These are phyloP conservation scores for Diprion similis DNA, from an alignment of 1,140 invertebrate genomes.

Conservation along the genomic window DNA sequence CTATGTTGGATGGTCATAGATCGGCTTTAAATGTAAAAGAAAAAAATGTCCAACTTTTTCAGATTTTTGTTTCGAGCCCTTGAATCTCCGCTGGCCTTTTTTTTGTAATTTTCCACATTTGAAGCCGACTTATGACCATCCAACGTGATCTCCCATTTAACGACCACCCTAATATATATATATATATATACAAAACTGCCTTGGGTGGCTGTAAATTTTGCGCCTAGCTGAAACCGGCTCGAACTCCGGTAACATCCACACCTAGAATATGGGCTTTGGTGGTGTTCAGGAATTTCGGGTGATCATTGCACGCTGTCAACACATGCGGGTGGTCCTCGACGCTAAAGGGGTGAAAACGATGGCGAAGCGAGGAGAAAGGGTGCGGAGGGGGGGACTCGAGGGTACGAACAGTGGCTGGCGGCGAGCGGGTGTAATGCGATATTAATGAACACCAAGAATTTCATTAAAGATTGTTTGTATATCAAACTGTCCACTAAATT, in stretches of 20 bases:
- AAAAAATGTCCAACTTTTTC: no score
- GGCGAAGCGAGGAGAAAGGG: conserved; percentile 19
- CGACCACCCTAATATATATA: no score
- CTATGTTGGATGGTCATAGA: no score
- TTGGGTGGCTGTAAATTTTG: no score
- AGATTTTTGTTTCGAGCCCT: no score
- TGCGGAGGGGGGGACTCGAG: conserved; percentile 32
- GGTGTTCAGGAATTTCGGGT: conserved; percentile 43
- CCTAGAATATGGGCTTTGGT: conserved; percentile 5
- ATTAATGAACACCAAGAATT: conserved; percentile 75
- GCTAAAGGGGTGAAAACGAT: conserved; percentile 25
- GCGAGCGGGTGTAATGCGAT: conserved; percentile 66
- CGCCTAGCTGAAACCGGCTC: no score
- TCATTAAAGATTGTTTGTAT: conserved; percentile 74
- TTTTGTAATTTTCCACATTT: no score
- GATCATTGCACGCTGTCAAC: conserved; percentile 34
- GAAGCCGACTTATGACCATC: no score
- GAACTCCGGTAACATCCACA: not conserved
- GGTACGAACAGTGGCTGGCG: conserved; percentile 37
- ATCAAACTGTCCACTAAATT: conserved; percentile 72
- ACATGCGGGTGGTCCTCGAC: conserved; percentile 25
- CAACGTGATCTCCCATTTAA: no score
- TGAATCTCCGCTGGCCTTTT: no score
- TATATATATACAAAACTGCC: no score
- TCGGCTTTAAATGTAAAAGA: no score